These are phyloP conservation scores for Stenurella melanura DNA, from an alignment of 2,888 invertebrate species.

Conservation along the genomic window DNA sequence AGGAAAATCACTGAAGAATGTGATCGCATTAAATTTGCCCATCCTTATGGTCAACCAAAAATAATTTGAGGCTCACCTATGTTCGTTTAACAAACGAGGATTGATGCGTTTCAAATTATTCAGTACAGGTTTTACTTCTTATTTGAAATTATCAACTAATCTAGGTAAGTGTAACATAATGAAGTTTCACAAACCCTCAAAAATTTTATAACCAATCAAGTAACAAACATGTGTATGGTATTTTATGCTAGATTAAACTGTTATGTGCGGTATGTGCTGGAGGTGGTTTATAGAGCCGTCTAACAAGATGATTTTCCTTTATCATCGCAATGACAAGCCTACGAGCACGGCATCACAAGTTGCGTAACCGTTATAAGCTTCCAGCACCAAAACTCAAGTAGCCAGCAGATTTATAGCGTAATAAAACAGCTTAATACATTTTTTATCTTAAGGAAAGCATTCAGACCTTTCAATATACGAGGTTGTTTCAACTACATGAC, in stretches of 20 bases:
- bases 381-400: neutral
- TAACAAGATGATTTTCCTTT: slow-evolving; percentile 20
- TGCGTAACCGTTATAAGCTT: slow-evolving; percentile 4
- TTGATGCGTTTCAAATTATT: too few species aligned
- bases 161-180: neutral
- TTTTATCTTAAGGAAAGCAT: neutral
- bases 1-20: too few species aligned
- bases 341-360: slow-evolving; percentile 11
- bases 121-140: too few species aligned
- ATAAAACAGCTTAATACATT: neutral
- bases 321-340: slow-evolving; percentile 22
- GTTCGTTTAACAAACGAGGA: too few species aligned
- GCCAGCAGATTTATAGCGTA: neutral
- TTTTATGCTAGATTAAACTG: slow-evolving; percentile 7
- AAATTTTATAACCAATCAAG: neutral
- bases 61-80: too few species aligned
- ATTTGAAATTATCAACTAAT: too few species aligned
- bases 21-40: too few species aligned
- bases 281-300: slow-evolving; percentile 22
- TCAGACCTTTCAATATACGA: neutral
- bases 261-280: neutral
- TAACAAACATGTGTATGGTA: neutral
- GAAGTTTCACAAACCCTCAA: neutral
- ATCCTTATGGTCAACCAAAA: too few species aligned
- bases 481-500: neutral